These are phyloP conservation scores for Kryptopterus vitreolus DNA, from an alignment of 2,797 vertebrate species.

Conservation along the genomic window DNA sequence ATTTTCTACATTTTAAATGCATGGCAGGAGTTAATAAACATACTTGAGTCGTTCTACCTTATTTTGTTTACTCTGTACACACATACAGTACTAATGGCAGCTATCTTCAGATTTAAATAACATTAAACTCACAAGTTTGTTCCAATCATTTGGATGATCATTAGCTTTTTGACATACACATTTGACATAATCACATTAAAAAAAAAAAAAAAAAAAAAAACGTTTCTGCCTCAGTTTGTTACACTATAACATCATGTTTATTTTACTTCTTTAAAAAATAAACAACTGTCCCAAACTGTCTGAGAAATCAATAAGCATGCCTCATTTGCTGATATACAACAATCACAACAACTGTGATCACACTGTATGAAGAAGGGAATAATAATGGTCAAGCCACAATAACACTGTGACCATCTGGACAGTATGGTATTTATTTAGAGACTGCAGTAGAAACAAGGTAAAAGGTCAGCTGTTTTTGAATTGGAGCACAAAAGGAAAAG, in stretches of 20 bases:
- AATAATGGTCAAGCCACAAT: neutral
- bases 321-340: neutral
- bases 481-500: too few species aligned
- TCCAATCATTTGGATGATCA: neutral
- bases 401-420: neutral
- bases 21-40: neutral
- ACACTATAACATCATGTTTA: too few species aligned
- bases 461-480: neutral
- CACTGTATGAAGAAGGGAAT: too few species aligned
- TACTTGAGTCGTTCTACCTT: neutral
- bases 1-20: neutral
- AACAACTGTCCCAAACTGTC: neutral
- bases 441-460: neutral
- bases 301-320: neutral
- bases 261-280: too few species aligned
- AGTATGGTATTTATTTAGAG: neutral
- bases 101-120: neutral
- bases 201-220: too few species aligned
- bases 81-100: too few species aligned
- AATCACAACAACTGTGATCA: neutral
- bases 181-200: neutral
- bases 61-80: neutral
- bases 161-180: neutral
- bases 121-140: neutral
- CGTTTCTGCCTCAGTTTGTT: neutral